Evolutionary conservation across 2,113 vertebrate species (phyloP).

Genomic region (Lanius collurio): DNA sequence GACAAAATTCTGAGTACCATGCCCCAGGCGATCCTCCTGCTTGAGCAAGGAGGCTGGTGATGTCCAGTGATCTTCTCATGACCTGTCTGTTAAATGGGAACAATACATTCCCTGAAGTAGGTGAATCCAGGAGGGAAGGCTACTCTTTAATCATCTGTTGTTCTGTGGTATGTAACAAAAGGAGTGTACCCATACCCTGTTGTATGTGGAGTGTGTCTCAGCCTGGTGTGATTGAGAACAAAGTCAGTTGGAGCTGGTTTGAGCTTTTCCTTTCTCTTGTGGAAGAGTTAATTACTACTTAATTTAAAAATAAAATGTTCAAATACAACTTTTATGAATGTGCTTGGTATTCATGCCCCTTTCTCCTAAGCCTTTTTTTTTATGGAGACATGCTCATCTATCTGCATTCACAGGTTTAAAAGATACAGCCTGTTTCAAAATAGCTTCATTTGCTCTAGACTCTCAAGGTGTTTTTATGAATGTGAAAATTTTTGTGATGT

Average conservation of each 20-base stretch:
- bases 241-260: neutral
- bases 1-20: neutral
- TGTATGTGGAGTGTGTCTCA: neutral
- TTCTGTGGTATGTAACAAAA: neutral
- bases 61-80: neutral
- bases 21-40: neutral
- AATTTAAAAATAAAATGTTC: neutral
- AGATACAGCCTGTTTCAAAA: neutral
- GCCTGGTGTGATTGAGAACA: neutral
- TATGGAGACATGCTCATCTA: neutral
- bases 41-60: neutral
- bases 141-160: neutral
- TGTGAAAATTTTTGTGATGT: neutral
- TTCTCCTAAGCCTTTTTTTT: neutral
- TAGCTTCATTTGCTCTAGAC: neutral
- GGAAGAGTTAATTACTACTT: neutral
- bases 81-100: neutral
- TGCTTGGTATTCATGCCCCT: neutral
- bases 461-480: neutral
- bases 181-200: accelerated
- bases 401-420: neutral
- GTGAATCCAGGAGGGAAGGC: neutral
- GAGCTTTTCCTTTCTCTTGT: neutral
- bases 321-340: neutral
- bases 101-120: neutral